Evolutionary conservation across 1,140 invertebrate genomes (phyloP).

Genomic region (Procambarus virginalis): DNA sequence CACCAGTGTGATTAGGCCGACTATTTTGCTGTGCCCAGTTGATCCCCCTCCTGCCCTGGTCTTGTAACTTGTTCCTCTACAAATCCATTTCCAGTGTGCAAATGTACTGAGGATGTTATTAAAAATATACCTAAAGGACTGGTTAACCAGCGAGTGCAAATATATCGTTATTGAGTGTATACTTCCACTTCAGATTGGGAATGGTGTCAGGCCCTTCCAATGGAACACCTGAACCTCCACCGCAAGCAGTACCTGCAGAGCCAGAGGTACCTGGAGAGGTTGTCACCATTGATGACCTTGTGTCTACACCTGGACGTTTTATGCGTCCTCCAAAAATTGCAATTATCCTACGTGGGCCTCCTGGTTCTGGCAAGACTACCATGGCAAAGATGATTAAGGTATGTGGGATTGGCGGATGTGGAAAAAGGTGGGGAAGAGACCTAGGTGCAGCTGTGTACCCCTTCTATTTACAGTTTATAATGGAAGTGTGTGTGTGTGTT

Average conservation of each 20-base stretch:
- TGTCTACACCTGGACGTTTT: slow-evolving; percentile 83
- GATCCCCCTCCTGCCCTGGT: no score
- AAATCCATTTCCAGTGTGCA: no score
- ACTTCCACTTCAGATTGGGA: background rate
- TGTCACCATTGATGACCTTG: slow-evolving; percentile 86
- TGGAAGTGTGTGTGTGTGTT: no score
- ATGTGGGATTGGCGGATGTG: background rate
- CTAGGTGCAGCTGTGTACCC: no score
- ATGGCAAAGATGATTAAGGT: slow-evolving; percentile 70
- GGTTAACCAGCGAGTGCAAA: no score
- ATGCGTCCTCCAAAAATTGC: slow-evolving; percentile 88
- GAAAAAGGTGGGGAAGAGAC: no score
- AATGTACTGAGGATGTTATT: no score
- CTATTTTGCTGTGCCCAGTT: no score
- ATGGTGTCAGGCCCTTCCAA: background rate
- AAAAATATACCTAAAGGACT: no score
- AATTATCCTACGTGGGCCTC: slow-evolving; percentile 91
- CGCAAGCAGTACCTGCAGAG: background rate
- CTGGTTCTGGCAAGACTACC: slow-evolving; percentile 79
- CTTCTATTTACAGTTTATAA: no score
- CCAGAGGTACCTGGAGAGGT: slow-evolving; percentile 4
- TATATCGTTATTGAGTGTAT: background rate
- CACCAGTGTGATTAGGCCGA: no score
- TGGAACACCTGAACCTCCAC: background rate
- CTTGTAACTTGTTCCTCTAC: no score